Evolutionary conservation across 1,140 invertebrate genomes (phyloP).

Genomic region (Bathynomus jamesi): DNA sequence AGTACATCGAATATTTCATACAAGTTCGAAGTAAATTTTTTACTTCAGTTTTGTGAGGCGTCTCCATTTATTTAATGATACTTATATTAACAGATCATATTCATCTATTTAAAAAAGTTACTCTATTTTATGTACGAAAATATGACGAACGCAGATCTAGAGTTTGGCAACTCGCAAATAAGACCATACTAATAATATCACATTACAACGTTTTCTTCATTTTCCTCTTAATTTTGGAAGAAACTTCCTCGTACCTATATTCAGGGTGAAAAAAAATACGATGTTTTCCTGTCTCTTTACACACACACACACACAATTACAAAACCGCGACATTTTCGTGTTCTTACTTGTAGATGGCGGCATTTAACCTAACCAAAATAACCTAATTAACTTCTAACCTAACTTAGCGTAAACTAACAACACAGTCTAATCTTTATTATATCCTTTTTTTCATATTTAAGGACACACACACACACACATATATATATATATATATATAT

Average conservation of each 20-base stretch:
- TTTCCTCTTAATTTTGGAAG: background rate
- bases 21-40: too few species aligned
- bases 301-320: too few species aligned
- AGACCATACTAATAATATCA: too few species aligned
- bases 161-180: too few species aligned
- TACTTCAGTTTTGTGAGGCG: background rate
- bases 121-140: background rate
- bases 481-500: constrained; percentile 14
- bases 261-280: background rate
- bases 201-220: background rate
- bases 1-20: too few species aligned
- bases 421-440: background rate
- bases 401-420: background rate
- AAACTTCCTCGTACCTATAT: background rate
- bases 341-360: too few species aligned
- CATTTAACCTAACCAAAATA: too few species aligned
- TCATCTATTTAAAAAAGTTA: background rate
- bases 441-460: background rate
- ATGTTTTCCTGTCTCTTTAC: background rate
- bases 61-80: background rate
- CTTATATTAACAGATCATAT: background rate
- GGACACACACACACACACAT: background rate
- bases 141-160: too few species aligned
- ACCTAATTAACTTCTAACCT: too few species aligned
- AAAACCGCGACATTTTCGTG: too few species aligned